Evolutionary conservation across 2,113 vertebrate species (phyloP), one percentile per base, ranked within the genome.

Genomic region (Austrofundulus limnaeus): DNA sequence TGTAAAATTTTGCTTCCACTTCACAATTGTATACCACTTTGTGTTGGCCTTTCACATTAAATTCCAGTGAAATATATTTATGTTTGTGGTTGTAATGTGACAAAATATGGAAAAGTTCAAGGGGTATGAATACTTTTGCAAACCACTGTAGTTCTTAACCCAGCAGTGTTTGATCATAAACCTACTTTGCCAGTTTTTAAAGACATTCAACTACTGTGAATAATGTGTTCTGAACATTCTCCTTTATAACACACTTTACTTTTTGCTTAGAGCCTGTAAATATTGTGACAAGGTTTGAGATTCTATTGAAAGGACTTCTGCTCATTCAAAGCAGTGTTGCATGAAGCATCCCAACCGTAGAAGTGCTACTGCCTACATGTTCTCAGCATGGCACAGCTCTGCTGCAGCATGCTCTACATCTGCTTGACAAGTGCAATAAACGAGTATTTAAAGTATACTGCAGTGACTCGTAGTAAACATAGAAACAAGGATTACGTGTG

Each of bases 291-390:
- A 50, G 2, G 38, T n/a, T 54, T 9, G 7, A 7, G 38, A 62
- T 39, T 48, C 46, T 16, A 48, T 14, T 31, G 21, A 37, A 63
- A 71, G 45, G 39, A 79, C 13, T 71, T 25, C 50, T 34, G 10
- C 24, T 77, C 52, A 66, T 70, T 72, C 25, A 75, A 28, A 74
- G 11, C 7, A 41, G 39, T 41, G 48, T 65, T 67, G 53, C 68
- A 49, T 16, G 39, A 16, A 34, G 39, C 52, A 60, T 78, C 52
- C 42, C 45, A 21, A 43, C 52, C 49, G 70, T 70, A 56, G 53
- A 24, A 63, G 50, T n/a, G 1, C 61, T 38, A 55, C 52, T 61
- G 65, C 66, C 19, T 37, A 58, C 72, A 79, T 78, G 74, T 76
- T 72, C 64, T 76, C 60, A 71, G 53, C 54, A 38, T 48, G 82